A percentile compares a stretch with the other conserved stretches of the same genome.
phyloP scores from a whole-genome alignment of 2,888 invertebrate genomes.

The Diaperis boleti region DNA sequence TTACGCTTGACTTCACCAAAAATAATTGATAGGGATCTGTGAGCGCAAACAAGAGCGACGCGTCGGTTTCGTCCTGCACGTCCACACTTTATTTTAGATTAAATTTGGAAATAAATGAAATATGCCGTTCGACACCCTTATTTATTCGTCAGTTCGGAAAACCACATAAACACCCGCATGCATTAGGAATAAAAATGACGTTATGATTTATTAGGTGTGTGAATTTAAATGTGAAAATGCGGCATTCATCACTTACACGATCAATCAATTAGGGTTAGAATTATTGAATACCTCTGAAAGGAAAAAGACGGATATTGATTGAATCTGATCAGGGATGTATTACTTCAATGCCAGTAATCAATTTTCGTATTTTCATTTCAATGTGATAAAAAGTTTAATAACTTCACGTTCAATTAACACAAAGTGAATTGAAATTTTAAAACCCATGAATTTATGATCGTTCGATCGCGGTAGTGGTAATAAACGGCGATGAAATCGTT shows the following conservation, averaged over 20 bases:
- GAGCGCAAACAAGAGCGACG: background rate
- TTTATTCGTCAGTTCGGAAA: background rate
- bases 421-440: too few species aligned
- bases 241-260: background rate
- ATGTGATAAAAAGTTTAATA: too few species aligned
- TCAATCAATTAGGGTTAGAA: background rate
- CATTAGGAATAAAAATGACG: background rate
- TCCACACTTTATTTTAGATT: too few species aligned
- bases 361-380: too few species aligned
- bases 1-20: constrained; percentile 13
- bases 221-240: background rate
- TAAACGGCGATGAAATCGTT: too few species aligned
- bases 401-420: too few species aligned
- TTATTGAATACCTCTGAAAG: background rate
- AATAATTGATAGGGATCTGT: constrained; percentile 12
- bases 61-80: too few species aligned
- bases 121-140: background rate
- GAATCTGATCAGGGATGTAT: too few species aligned
- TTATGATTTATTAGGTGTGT: background rate
- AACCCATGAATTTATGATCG: too few species aligned
- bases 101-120: background rate
- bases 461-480: too few species aligned
- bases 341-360: too few species aligned
- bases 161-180: background rate
- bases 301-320: too few species aligned